phyloP scores from a whole-genome alignment of 2,113 vertebrate species.

The Phaethon lepturus region DNA sequence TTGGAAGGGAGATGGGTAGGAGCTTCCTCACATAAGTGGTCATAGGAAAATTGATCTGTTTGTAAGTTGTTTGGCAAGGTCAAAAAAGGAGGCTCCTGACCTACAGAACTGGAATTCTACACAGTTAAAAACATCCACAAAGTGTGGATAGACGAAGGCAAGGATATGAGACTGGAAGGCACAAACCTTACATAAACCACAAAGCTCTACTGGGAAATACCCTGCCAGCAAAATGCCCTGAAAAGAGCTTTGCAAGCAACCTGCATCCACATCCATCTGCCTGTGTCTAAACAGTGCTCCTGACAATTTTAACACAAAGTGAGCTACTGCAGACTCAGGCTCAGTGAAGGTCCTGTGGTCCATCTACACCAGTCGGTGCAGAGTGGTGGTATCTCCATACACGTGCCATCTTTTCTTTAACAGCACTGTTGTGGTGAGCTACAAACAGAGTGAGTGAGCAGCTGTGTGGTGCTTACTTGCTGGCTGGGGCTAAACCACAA shows the following conservation, averaged over 20 bases:
- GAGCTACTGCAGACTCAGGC: neutral
- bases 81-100: neutral
- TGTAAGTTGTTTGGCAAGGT: neutral
- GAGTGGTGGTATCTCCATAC: fast-evolving
- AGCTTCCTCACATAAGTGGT: neutral
- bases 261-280: neutral
- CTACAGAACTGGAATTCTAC: neutral
- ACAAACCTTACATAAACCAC: neutral
- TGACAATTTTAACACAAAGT: neutral
- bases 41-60: neutral
- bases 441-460: too few species aligned
- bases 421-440: too few species aligned
- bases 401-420: neutral
- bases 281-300: neutral
- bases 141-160: neutral
- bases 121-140: neutral
- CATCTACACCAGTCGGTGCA: neutral
- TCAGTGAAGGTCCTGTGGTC: neutral
- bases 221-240: neutral
- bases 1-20: neutral
- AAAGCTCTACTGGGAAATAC: neutral
- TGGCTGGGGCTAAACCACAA: too few species aligned
- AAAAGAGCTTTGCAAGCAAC: neutral
- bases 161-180: neutral
- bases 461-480: too few species aligned